Base-by-base conservation (phyloP, 2,113 vertebrate genomes). In the Malurus cyaneus region DNA sequence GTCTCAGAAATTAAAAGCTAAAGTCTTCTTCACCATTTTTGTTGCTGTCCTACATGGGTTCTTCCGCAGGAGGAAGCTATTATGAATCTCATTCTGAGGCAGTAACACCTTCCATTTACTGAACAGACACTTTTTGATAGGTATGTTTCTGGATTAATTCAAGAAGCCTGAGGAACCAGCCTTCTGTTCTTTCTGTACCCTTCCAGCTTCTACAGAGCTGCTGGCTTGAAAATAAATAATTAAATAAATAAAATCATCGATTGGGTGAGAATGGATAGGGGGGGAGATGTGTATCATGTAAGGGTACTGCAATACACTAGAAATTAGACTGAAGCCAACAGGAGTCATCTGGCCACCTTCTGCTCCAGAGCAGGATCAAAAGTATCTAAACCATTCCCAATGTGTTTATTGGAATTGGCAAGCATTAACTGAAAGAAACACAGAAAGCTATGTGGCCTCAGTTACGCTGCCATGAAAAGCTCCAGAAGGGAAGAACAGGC, bases 361-460 rank as follows among this genome's bases (percentile, higher is more conserved):
- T 79, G 42, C 53, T 69, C 31, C 41, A 82, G 6, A 90, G 20
- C 18, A 59, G 8, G 8, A 64, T 34, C n/a, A 31, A 15, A 3
- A 41, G 5, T 11, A 74, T 23, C 54, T 44, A 77, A 88, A 82
- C 11, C 6, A 66, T 14, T 66, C 41, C 26, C 3, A 0, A 14
- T 0, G 0, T 60, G 69, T 44, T 89, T 89, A 25, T 80, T 78
- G 87, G n/a, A 80, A 28, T 53, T 69, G 29, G 72, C 82, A 90
- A 88, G 76, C 9, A 56, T 52, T 24, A 82, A 49, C 21, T 88
- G 53, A 87, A 93, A 82, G 52, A 92, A 85, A 79, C 21, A 67
- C 2, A 17, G 52, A 86, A 76, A 88, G 32, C 2, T 53, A 44
- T 1, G 0, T 12, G 5, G 20, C 50, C 39, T 70, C 62, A 61